Conservation (phyloP, 2,113 vertebrate genomes). For the Myrmecobius fasciatus region DNA sequence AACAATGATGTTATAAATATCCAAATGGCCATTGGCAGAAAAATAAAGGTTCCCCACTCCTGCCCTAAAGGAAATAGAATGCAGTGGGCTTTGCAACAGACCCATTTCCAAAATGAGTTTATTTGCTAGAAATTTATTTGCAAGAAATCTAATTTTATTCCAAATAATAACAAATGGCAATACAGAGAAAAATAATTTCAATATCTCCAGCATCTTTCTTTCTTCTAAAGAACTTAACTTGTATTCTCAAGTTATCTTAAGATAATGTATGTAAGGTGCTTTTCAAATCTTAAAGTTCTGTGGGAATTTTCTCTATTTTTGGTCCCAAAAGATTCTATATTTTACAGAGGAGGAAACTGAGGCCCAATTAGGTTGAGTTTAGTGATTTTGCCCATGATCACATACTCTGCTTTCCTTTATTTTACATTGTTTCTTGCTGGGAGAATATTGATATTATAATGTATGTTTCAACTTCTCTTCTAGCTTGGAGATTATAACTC, state of each 20-base stretch:
- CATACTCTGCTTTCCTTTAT: not conserved
- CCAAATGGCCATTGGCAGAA: too few relatives aligned
- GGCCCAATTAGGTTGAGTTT: constrained; percentile 20
- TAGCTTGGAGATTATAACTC: not conserved
- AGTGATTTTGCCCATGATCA: not conserved
- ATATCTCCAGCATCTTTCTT: not conserved
- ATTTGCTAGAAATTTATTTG: not conserved
- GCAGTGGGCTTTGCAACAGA: constrained; percentile 3
- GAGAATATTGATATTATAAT: not conserved
- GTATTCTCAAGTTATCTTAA: not conserved
- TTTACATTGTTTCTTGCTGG: not conserved
- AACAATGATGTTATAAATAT: too few relatives aligned
- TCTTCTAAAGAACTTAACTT: not conserved
- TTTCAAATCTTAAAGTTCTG: not conserved
- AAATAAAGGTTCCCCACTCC: too few relatives aligned
- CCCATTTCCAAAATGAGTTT: not conserved
- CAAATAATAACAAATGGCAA: not conserved
- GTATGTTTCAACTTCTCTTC: not conserved
- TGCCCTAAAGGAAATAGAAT: not conserved
- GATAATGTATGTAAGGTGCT: not conserved
- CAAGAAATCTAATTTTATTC: constrained; percentile 30
- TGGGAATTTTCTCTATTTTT: not conserved
- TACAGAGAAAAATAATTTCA: not conserved
- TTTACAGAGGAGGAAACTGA: not conserved
- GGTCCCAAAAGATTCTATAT: not conserved